Percentiles rank a stretch among this genome's conserved stretches.
Evolutionary conservation across 2,113 vertebrate species (phyloP).

Genomic region (Choloepus hoffmanni): DNA sequence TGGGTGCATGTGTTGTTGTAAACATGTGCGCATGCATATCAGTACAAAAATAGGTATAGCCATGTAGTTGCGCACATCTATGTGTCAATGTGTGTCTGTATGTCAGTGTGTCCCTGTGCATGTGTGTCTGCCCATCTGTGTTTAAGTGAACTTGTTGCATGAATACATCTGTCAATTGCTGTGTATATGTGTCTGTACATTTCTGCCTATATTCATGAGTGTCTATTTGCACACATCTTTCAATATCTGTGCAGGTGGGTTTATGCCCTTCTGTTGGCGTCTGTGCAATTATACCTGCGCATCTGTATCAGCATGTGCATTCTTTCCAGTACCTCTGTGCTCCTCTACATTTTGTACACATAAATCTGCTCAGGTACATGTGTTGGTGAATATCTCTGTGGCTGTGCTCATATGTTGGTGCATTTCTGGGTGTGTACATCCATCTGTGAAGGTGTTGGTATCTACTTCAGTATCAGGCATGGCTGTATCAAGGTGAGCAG

Average conservation of each 20-base stretch:
- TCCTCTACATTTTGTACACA: neutral
- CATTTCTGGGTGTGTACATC: neutral
- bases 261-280: neutral
- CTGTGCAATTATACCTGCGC: neutral
- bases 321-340: neutral
- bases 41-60: neutral
- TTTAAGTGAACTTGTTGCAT: neutral
- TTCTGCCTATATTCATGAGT: neutral
- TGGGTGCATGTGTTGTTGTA: neutral
- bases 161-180: neutral
- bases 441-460: neutral
- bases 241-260: neutral
- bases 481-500: neutral
- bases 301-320: neutral
- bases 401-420: neutral
- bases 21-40: neutral
- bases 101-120: neutral
- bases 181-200: neutral
- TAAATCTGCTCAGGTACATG: neutral
- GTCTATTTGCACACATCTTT: neutral
- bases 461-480: neutral
- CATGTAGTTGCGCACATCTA: neutral
- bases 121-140: neutral
- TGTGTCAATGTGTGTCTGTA: neutral
- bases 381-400: neutral